Conservation (phyloP, 2,797 vertebrate species). For the Serranus cabrilla region DNA sequence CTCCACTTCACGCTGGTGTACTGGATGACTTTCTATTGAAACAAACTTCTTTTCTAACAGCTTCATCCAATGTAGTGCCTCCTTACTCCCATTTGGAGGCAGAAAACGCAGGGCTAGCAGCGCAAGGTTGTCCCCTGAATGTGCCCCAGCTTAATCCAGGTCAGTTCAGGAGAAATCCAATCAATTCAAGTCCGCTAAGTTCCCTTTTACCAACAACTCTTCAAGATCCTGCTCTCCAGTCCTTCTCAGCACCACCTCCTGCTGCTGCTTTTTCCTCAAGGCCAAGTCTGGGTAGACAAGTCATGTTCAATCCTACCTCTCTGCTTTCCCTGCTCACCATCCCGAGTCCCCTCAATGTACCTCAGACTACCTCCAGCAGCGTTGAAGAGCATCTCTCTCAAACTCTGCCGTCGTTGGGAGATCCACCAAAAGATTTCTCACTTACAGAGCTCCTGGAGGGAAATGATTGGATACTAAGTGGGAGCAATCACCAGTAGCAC, state of each 20-base stretch:
- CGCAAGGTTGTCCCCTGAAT: neutral
- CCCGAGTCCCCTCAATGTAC: slow-evolving; percentile 38
- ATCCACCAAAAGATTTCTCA: slow-evolving; percentile 34
- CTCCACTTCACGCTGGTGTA: neutral
- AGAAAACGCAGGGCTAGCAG: neutral
- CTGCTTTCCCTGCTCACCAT: slow-evolving; percentile 62
- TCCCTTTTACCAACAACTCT: neutral
- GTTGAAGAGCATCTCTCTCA: neutral
- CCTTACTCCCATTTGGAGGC: neutral
- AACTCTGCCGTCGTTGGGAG: neutral
- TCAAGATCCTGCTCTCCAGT: slow-evolving; percentile 4
- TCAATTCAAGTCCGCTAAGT: neutral
- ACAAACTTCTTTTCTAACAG: neutral
- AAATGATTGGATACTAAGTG: slow-evolving; percentile 70
- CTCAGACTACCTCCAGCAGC: slow-evolving; percentile 44
- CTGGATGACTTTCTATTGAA: slow-evolving; percentile 10
- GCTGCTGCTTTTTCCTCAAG: slow-evolving; percentile 1
- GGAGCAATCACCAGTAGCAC: slow-evolving; percentile 23
- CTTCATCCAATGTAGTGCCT: neutral
- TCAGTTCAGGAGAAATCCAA: neutral
- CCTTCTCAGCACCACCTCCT: neutral
- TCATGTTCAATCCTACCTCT: neutral
- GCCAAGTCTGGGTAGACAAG: neutral
- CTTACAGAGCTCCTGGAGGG: slow-evolving; percentile 63
- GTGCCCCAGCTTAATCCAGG: neutral